Conservation (phyloP, 2,797 vertebrate genomes). For the Harpagifer antarcticus region DNA sequence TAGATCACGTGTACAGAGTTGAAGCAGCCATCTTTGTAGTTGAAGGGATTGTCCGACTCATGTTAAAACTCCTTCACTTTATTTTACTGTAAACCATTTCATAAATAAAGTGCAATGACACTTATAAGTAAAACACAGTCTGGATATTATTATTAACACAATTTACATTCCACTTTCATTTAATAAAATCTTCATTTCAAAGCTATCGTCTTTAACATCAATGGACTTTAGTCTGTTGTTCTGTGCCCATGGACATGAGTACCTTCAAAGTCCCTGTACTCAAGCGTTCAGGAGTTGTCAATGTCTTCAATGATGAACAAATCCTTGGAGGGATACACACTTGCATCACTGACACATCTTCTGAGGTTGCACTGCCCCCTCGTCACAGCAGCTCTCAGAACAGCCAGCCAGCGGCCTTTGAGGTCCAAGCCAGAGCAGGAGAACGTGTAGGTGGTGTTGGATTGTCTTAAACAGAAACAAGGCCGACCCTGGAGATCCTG, state of each 20-base stretch:
- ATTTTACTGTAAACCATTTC: constrained; percentile 79
- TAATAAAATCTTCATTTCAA: background rate
- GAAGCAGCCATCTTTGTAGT: constrained; percentile 36
- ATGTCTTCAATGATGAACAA: constrained; percentile 17
- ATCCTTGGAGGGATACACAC: constrained; percentile 22
- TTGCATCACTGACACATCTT: background rate
- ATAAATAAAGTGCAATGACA: constrained; percentile 77
- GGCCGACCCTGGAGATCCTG: constrained; percentile 79
- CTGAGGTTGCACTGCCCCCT: constrained; percentile 69
- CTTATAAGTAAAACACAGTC: constrained; percentile 47
- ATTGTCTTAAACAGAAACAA: constrained; percentile 89
- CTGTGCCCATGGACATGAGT: background rate
- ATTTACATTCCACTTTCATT: constrained; percentile 31
- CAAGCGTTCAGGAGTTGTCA: constrained; percentile 18
- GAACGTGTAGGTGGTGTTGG: constrained; percentile 90
- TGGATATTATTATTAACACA: constrained; percentile 22
- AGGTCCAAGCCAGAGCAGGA: constrained; percentile 87
- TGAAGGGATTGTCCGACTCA: constrained; percentile 50
- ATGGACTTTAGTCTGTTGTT: background rate
- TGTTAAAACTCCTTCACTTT: constrained; percentile 77
- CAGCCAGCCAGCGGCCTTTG: constrained; percentile 89
- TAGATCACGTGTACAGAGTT: constrained; percentile 47
- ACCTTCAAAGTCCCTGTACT: background rate
- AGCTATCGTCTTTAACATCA: background rate
- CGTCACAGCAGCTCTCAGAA: constrained; percentile 85